Base-by-base conservation (phyloP, 2,113 vertebrate species). In the Neogale vison region DNA sequence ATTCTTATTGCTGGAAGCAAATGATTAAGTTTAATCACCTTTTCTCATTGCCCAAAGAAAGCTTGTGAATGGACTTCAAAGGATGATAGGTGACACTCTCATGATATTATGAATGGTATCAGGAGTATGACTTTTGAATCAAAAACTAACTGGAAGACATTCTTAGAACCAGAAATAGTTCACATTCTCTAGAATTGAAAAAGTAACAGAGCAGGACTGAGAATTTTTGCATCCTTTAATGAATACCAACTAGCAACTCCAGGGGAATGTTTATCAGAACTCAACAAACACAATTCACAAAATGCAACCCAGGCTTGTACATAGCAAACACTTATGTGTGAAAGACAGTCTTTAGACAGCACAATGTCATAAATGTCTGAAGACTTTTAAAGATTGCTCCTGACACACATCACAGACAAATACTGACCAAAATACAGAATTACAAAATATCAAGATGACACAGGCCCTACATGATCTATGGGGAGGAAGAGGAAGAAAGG, bases 291-390 rank as follows among this genome's bases (percentile, higher is more conserved):
- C 47, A 96, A 50, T 74, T 95, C 90, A 63, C 76, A 72, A 79
- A 95, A 96, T 81, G 96, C 77, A 77, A 97, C 76, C 92, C 85
- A 94, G 86, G 72, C 85, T 65, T 80, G 59, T 31, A 95, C 89
- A 84, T 1, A 83, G 67, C 93, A 90, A 93, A 98, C 96, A 98
- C 31, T 72, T 96, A 96, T 12, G 83, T 95, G 52, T 97, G 96
- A 94, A 97, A 96, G 96, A 97, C 69, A 95, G 81, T 93, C 50
- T 90, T 85, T 88, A 95, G 97, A 98, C 98, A 98, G 93, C 95
- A 98, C 77, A 80, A 93, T 71, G 84, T 79, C 80, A 88, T 95
- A 96, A 96, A 96, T 77, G 24, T 82, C 88, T 88, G 85, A 97
- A 92, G 80, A 67, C 63, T 97, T 96, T 93, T 84, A 26, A 55